Evolutionary conservation across 2,113 vertebrate species (phyloP).

Genomic region (Pleuronectes platessa): DNA sequence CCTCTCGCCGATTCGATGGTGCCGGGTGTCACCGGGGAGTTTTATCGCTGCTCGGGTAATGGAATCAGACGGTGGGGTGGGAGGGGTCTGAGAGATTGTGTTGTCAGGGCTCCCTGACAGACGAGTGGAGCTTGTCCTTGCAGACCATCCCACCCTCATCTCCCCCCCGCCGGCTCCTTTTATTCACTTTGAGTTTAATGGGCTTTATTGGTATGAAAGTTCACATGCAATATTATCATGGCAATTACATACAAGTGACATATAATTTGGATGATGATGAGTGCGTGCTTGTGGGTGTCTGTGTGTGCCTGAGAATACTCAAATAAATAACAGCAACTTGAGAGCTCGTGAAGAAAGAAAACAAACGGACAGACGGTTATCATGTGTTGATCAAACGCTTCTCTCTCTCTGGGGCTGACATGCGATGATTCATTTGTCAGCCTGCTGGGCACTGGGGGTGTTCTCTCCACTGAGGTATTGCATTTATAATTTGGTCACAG

Average conservation of each 20-base stretch:
- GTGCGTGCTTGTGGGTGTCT: neutral
- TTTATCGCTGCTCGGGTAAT: constrained; percentile 78
- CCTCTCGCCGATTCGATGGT: constrained; percentile 65
- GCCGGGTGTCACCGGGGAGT: constrained; percentile 72
- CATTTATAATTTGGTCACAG: constrained; percentile 7
- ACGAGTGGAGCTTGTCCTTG: constrained; percentile 48
- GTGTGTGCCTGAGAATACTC: neutral
- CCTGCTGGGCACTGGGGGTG: neutral
- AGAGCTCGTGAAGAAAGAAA: constrained; percentile 9
- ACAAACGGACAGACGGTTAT: neutral
- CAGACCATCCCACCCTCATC: constrained; percentile 12
- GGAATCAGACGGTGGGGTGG: constrained; percentile 63
- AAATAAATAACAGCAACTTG: neutral
- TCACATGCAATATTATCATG: constrained; percentile 39
- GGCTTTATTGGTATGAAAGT: constrained; percentile 41
- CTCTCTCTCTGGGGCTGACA: constrained; percentile 2
- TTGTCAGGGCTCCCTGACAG: constrained; percentile 74
- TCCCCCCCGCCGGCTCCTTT: neutral
- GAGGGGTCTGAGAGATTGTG: constrained; percentile 71
- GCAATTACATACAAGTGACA: constrained; percentile 32
- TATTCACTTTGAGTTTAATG: constrained; percentile 34
- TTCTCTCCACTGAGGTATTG: neutral
- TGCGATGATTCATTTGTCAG: constrained; percentile 1
- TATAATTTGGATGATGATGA: constrained; percentile 36
- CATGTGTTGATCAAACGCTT: constrained; percentile 21